Evolutionary conservation across 2,113 vertebrate species (phyloP), one percentile per base, ranked within the genome.

Genomic region (Colaptes auratus): DNA sequence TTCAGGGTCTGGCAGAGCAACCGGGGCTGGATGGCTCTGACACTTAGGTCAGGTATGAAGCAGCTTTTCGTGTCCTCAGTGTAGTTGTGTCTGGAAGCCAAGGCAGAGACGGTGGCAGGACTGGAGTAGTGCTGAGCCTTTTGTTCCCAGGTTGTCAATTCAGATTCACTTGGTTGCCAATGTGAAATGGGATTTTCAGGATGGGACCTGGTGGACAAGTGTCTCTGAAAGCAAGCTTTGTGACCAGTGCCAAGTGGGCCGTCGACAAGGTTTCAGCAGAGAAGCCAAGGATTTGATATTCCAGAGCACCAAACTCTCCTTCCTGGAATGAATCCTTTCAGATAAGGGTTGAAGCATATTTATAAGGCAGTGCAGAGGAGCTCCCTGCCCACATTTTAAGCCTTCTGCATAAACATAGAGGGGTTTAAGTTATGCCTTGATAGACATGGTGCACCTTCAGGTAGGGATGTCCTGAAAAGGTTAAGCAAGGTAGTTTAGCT

Each of bases 361-460:
- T 80, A 9, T 48, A 71, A 82, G 48, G 64, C 42, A 82, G 27
- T 35, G 44, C 58, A 73, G 46, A 53, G 0, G 2, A 83, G 48
- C 80, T 93, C 10, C 23, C 73, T 83, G 30, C 15, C 44, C 56
- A 63, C 10, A 4, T 83, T 86, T 90, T 65, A 59, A 71, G 20
- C 3, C 5, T 84, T 90, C 44, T 59, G 8, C 25, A 46, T 55
- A 55, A 79, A 78, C 67, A 44, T 3, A 56, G 39, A 74, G 35
- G 30, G 28, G 58, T 95, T 82, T 33, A 72, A 35, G 24, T 72
- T 81, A 39, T 30, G 25, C 21, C 39, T 61, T 69, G n/a, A 12
- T 44, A 59, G 77, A 55, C 0, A 0, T n/a, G 63, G 15, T 48
- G 30, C 35, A 50, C 30, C 71, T 89, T 35, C 15, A 7, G 6